phyloP scores from a whole-genome alignment of 2,113 vertebrate species.

The Plotosus lineatus region DNA sequence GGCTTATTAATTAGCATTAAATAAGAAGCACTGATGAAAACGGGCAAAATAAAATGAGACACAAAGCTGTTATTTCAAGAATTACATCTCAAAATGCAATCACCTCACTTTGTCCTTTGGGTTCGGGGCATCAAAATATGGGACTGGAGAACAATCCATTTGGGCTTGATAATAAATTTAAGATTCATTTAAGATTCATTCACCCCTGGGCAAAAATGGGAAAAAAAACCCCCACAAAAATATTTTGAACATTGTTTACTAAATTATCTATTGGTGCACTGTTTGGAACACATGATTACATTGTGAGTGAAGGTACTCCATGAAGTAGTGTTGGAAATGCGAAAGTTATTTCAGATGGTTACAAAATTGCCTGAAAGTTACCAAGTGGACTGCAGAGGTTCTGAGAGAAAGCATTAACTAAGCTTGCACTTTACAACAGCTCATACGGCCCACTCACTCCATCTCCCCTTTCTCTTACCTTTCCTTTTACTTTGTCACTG shows the following conservation, averaged over 20 bases:
- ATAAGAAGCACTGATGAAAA: background rate
- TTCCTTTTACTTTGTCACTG: background rate
- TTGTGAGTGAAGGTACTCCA: background rate
- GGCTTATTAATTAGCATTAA: background rate
- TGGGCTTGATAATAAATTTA: background rate
- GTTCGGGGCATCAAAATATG: background rate
- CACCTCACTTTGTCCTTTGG: background rate
- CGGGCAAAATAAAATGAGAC: background rate
- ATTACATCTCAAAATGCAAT: background rate
- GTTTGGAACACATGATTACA: background rate
- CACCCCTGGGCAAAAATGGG: too few relatives aligned
- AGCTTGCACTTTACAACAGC: constrained; percentile 27
- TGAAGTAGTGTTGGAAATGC: background rate
- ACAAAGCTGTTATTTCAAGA: background rate
- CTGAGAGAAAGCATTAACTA: constrained; percentile 32
- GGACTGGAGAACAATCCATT: background rate
- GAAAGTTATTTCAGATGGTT: background rate
- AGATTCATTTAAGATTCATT: too few relatives aligned
- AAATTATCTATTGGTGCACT: background rate
- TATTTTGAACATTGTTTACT: background rate
- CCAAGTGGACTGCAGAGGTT: constrained; percentile 29
- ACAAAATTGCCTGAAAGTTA: constrained; percentile 26
- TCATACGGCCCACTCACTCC: constrained; percentile 11
- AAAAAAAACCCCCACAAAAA: background rate
- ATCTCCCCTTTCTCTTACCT: constrained; percentile 16